phyloP scores from a whole-genome alignment of 2,113 vertebrate species.

The Orientallactaga bullata region DNA sequence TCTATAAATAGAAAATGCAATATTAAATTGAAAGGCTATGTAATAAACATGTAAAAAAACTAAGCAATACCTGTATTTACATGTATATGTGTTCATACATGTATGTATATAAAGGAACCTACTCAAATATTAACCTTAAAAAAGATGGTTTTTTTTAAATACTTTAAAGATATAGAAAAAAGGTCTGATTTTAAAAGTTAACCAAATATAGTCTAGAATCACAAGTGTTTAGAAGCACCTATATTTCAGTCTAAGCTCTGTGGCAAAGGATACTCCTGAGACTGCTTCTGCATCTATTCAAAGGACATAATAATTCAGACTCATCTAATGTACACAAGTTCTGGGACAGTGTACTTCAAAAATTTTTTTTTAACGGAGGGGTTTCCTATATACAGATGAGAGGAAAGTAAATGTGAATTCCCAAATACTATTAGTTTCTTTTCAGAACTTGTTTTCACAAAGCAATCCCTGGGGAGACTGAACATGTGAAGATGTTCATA shows the following conservation, averaged over 20 bases:
- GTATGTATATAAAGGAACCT: neutral
- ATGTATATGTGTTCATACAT: neutral
- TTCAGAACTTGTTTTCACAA: conserved; percentile 42
- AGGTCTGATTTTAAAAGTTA: neutral
- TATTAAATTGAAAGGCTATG: conserved; percentile 47
- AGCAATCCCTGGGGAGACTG: conserved; percentile 11
- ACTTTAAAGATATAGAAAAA: neutral
- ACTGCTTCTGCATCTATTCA: conserved; percentile 5
- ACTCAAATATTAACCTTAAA: conserved; percentile 47
- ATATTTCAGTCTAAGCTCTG: conserved; percentile 22
- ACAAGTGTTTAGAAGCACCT: neutral
- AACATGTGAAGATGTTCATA: conserved; percentile 1
- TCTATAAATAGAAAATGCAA: conserved; percentile 86
- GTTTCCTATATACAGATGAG: neutral
- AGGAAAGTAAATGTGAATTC: conserved; percentile 36
- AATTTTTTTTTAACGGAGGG: neutral
- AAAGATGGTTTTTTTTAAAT: conserved; percentile 49
- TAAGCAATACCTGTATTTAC: neutral
- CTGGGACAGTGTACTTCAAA: conserved; percentile 10
- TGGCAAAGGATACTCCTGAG: conserved; percentile 42
- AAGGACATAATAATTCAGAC: conserved; percentile 36
- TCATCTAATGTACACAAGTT: neutral
- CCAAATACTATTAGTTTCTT: neutral
- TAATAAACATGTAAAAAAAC: neutral
- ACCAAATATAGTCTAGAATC: neutral